These are phyloP conservation scores for Anguilla japonica DNA, from an alignment of 2,113 vertebrate genomes.

Conservation along the genomic window DNA sequence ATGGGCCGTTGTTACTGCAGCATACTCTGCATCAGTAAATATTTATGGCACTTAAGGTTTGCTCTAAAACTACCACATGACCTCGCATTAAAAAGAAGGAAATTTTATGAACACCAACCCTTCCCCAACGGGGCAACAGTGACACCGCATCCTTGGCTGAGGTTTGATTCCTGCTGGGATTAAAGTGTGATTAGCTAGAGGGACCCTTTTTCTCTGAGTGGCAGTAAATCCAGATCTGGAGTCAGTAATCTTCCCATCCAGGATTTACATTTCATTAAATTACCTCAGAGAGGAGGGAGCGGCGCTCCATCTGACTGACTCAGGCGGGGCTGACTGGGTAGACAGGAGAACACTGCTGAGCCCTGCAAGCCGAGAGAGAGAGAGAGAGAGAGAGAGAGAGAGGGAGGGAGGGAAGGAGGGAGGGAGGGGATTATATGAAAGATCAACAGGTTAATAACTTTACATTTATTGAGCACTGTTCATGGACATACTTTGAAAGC, in stretches of 20 bases:
- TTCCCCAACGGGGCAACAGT: not conserved
- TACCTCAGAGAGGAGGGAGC: constrained; percentile 21
- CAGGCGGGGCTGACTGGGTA: not conserved
- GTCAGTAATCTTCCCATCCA: not conserved
- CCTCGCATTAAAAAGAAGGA: not conserved
- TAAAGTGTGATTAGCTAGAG: not conserved
- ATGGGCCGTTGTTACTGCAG: not conserved
- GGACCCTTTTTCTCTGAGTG: not conserved
- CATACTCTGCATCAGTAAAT: not conserved
- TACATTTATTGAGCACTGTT: not conserved
- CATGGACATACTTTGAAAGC: not conserved
- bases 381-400: not conserved
- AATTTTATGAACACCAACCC: not conserved
- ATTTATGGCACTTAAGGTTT: not conserved
- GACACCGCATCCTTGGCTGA: not conserved
- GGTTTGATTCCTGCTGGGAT: not conserved
- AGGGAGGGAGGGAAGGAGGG: not conserved
- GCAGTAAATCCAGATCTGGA: not conserved
- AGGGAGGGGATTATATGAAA: not conserved
- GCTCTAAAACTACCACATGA: not conserved
- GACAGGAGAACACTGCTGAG: constrained; percentile 1
- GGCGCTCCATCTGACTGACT: not conserved
- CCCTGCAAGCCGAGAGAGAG: constrained; percentile 49
- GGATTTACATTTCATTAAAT: not conserved
- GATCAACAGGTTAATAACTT: not conserved